Evolutionary conservation across 2,888 invertebrate genomes (phyloP), one percentile per base, ranked within the genome.

Genomic region (Hypomecis punctinalis): DNA sequence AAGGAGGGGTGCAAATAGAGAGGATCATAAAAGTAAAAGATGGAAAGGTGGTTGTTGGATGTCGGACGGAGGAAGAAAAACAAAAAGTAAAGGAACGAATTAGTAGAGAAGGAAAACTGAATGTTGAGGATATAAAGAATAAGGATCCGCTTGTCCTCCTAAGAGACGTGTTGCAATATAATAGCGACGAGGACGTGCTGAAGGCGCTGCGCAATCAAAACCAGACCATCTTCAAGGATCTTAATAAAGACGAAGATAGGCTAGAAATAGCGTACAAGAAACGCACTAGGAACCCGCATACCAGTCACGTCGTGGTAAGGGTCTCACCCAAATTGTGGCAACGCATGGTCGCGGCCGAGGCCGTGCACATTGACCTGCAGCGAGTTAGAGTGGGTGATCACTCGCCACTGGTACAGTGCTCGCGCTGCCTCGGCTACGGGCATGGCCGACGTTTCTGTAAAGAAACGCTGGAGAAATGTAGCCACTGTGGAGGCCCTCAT

Each of bases 291-390:
- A 54, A 48, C 42, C 56, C 52, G 3, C 42, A 48, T 42, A 45
- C 10, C 5, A n/a, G 13, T 10, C 52, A 58, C 36, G 43, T 63
- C 23, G 42, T 65, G 0, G 5, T 65, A 33, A 59, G 40, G 39
- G 61, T 63, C 8, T 62, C 69, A 2, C 63, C 69, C 0, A 10
- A 3, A 5, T n/a, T 69, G 0, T 69, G 68, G 68, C 35, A 39
- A 10, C 5, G 37, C 0, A 0, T 61, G 13, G 37, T 43, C 5
- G 56, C 63, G 0, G 68, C 64, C 1, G 73, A 59, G 3, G 61
- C 54, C 4, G 36, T 73, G 0, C 56, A 68, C 61, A 60, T 76
- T 1, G 73, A 69, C 10, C 55, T 74, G 0, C 69, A 73, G 33
- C 47, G 68, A 9, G 47, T 63, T 6, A 46, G 23, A 5, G 57